Percentiles rank a stretch among this genome's conserved stretches.
phyloP scores from a whole-genome alignment of 1,140 invertebrate genomes.

The Hylyphantes graminicola region DNA sequence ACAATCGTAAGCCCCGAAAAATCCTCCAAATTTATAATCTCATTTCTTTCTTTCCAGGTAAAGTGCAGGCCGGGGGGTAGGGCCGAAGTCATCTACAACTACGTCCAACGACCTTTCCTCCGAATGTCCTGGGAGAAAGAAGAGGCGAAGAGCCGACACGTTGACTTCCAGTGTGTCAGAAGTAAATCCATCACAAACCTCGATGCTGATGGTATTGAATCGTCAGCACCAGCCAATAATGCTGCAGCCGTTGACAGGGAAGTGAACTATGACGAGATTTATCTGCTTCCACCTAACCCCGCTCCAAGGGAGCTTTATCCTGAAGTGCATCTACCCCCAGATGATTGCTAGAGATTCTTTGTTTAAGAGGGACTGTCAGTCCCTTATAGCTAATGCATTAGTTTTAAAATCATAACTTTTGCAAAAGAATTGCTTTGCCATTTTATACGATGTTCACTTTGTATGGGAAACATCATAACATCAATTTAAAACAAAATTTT shows the following conservation, averaged over 20 bases:
- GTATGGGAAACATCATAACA: too few species aligned
- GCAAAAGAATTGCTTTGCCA: too few species aligned
- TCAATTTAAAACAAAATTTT: too few species aligned
- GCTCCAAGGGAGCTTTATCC: conserved; percentile 69
- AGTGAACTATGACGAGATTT: conserved; percentile 64
- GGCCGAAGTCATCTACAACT: conserved; percentile 96
- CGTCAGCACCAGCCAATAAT: conserved; percentile 49
- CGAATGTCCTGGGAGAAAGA: conserved; percentile 99
- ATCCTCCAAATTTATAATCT: too few species aligned
- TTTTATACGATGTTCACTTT: too few species aligned
- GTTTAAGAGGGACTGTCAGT: too few species aligned
- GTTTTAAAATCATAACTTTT: too few species aligned
- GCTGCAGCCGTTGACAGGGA: conserved; percentile 63
- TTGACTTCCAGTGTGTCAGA: conserved; percentile 97
- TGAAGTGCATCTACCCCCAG: conserved; percentile 67
- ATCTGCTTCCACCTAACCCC: conserved; percentile 67
- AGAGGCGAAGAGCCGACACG: conserved; percentile 97
- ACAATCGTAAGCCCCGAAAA: too few species aligned
- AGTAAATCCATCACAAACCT: conserved; percentile 94
- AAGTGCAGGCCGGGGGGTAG: conserved; percentile 71
- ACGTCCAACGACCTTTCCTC: conserved; percentile 99
- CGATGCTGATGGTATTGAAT: conserved; percentile 78
- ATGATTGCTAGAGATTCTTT: conserved; percentile 60
- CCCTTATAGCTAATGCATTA: too few species aligned
- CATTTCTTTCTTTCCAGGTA: conserved; percentile 62